Evolutionary conservation across 1,140 invertebrate genomes (phyloP).

Genomic region (Parapsyche elsis): DNA sequence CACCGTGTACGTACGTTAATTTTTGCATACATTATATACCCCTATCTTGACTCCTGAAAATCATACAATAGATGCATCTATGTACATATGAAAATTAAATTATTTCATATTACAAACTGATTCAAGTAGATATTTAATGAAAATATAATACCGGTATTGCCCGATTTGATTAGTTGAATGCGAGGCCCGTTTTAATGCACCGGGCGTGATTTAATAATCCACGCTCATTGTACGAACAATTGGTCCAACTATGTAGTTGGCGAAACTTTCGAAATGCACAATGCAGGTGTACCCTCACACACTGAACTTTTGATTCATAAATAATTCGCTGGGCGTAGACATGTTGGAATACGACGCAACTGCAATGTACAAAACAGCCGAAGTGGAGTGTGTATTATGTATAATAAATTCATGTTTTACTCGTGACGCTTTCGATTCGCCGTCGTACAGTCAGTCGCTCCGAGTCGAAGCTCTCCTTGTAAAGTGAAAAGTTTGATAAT

Average conservation of each 20-base stretch:
- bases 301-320: constrained; percentile 20
- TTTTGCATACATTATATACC: constrained; percentile 4
- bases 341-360: background rate
- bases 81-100: no score
- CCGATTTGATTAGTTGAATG: background rate
- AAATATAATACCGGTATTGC: background rate
- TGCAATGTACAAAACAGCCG: background rate
- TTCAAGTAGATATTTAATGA: no score
- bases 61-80: no score
- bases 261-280: constrained; percentile 34
- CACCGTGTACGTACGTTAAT: background rate
- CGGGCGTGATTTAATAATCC: constrained; percentile 3
- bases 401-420: no score
- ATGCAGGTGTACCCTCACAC: background rate
- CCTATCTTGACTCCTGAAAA: background rate
- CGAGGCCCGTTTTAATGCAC: background rate
- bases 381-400: no score
- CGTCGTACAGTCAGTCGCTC: background rate
- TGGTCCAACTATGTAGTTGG: background rate
- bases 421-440: background rate
- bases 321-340: background rate
- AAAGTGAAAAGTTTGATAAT: constrained; percentile 30
- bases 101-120: no score
- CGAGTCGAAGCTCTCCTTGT: background rate
- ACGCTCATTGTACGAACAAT: background rate